These are phyloP conservation scores for Urophycis tenuis DNA, from an alignment of 2,797 vertebrate genomes.

Conservation along the genomic window DNA sequence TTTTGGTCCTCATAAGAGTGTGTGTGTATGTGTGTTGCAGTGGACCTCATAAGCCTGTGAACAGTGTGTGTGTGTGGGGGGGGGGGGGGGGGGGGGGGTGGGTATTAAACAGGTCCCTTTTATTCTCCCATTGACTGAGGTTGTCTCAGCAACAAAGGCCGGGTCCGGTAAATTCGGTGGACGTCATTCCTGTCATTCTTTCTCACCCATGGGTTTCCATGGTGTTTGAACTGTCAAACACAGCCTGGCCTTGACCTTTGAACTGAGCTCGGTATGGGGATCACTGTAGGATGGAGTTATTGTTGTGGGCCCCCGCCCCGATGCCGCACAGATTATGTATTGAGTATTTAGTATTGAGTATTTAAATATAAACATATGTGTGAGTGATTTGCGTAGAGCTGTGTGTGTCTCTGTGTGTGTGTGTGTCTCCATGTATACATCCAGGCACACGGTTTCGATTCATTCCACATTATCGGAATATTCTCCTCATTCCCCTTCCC, in stretches of 20 bases:
- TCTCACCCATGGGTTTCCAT: conserved; percentile 4
- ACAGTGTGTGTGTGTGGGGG: neutral
- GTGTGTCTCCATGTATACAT: neutral
- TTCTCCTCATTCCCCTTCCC: conserved; percentile 8
- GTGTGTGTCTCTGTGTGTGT: neutral
- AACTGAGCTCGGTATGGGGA: neutral
- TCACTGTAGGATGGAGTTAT: conserved; percentile 2
- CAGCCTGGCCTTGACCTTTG: neutral
- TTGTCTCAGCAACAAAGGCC: conserved; percentile 45
- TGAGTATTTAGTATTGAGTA: no score
- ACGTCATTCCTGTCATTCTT: conserved; percentile 7
- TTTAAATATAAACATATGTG: no score
- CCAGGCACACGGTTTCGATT: neutral
- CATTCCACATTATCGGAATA: conserved; percentile 7
- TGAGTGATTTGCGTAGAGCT: no score
- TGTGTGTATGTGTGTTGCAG: neutral
- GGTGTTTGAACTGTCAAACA: neutral
- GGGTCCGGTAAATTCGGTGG: conserved; percentile 19
- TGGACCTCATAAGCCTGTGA: neutral
- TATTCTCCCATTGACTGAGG: conserved; percentile 29
- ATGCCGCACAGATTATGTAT: neutral
- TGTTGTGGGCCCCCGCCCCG: neutral
- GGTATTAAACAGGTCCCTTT: conserved; percentile 30
- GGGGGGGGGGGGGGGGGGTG: neutral
- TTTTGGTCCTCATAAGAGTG: neutral